Percentiles rank a stretch among this genome's conserved stretches.
These are phyloP conservation scores for Mormyrus hasselquistii DNA, from an alignment of 2,797 vertebrate species.

Conservation along the genomic window DNA sequence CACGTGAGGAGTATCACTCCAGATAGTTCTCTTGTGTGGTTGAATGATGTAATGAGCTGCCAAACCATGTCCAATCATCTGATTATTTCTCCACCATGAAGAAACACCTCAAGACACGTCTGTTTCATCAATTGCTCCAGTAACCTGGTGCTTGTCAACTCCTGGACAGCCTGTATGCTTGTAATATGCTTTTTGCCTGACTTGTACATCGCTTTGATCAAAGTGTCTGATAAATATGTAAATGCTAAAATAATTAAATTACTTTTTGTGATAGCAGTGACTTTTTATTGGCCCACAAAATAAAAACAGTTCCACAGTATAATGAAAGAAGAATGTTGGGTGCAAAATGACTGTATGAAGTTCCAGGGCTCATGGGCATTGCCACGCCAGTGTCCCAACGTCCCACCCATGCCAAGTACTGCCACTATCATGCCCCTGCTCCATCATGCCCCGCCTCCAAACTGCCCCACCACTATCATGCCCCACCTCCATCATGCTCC, in stretches of 20 bases:
- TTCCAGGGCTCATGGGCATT: neutral
- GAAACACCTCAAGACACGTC: neutral
- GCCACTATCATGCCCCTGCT: neutral
- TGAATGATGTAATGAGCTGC: neutral
- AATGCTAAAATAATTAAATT: neutral
- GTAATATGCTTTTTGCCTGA: neutral
- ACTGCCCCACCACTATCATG: too few relatives aligned
- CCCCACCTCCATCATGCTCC: neutral
- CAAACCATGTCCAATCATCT: neutral
- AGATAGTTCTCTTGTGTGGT: neutral
- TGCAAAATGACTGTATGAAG: neutral
- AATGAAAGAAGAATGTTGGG: neutral
- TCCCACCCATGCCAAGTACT: neutral
- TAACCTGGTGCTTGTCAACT: neutral
- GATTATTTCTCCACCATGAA: neutral
- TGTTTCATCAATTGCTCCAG: neutral
- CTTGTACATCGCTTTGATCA: neutral
- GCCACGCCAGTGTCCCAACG: neutral
- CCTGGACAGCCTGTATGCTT: neutral
- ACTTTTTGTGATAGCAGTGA: neutral
- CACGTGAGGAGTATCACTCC: neutral
- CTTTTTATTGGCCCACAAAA: neutral
- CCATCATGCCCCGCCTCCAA: neutral
- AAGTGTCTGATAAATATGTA: neutral
- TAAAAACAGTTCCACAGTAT: neutral